Base-by-base conservation (phyloP, 2,888 invertebrate genomes). In the Metacarcinus magister region DNA sequence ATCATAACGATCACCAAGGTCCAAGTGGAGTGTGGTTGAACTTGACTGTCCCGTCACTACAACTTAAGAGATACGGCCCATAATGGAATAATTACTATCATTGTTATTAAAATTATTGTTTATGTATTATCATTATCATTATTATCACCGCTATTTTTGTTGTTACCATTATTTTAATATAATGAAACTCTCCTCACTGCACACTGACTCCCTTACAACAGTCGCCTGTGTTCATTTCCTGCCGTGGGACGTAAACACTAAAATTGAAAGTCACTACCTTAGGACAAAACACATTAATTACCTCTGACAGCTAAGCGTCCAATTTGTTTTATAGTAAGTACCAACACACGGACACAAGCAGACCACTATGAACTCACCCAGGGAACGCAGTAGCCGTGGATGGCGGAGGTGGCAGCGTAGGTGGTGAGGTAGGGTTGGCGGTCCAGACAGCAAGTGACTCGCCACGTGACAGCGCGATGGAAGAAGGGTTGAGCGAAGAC, bases 401-500 rank as follows among this genome's bases (percentile, higher is more conserved):
- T 94, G 75, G 95, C 95, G 28, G 95, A 96, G 44, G 96, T 96
- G 93, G 96, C 95, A 39, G 96, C 96, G 67, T 96, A 96, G 19
- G 96, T 96, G 87, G 96, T 96, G 13, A 96, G 96, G 94, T 96
- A 96, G 23, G 96, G 95, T 91, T 96, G 96, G n/a, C 95, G 94
- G 91, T 96, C 96, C 75, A 96, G 82, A 60, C 96, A 96, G 48
- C 96, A 96, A 39, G 95, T 94, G 32, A 96, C 96, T 13, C 96
- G 92, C 96, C 96, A 96, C 16, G 96, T 96, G 13, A 96, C 95
- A 4, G 96, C 95, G 4, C 96, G 95, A 54, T 96, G 96, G 95
- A 96, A 96, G 95, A 96, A 96, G 46, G 96, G 96, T 60, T 96
- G 95, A 23, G 94, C 96, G 94, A 96, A 96, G 7, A 96, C 96